Evolutionary conservation across 2,888 invertebrate species (phyloP).

Genomic region (Orthosia gothica): DNA sequence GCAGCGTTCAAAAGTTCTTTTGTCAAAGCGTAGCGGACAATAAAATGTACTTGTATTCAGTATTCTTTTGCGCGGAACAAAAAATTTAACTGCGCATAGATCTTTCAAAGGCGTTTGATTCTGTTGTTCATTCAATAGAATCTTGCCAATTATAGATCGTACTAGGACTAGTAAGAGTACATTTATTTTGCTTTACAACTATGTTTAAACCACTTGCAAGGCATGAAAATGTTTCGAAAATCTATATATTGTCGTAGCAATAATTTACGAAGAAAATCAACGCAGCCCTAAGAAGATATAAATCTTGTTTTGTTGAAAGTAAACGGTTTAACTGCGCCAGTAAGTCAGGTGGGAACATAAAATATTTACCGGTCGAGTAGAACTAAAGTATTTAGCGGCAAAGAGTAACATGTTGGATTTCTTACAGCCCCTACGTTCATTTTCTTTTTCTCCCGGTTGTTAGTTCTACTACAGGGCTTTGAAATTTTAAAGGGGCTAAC

Average conservation of each 20-base stretch:
- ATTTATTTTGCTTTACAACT: background rate
- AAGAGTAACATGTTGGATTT: conserved; percentile 73
- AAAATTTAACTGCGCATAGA: conserved; percentile 38
- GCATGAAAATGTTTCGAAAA: conserved; percentile 4
- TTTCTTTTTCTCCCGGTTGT: conserved; percentile 69
- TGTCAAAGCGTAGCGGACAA: conserved; percentile 74
- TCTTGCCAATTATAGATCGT: background rate
- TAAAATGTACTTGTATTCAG: conserved; percentile 65
- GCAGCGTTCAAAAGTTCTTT: conserved; percentile 76
- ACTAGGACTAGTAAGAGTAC: background rate
- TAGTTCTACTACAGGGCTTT: conserved; percentile 71
- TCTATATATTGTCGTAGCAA: conserved; percentile 28
- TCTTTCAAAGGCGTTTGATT: conserved; percentile 45
- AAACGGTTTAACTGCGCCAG: conserved; percentile 71
- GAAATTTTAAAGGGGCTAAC: conserved; percentile 68
- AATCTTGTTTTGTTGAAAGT: conserved; percentile 71
- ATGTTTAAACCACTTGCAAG: conserved; percentile 2
- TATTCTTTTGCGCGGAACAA: conserved; percentile 47
- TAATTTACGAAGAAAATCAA: conserved; percentile 71
- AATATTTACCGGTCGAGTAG: conserved; percentile 80
- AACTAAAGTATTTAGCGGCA: conserved; percentile 80
- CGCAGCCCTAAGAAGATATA: conserved; percentile 67
- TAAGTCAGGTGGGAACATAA: conserved; percentile 78
- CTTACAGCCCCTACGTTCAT: conserved; percentile 70
- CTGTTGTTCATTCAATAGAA: conserved; percentile 12